Base-by-base conservation (phyloP, 1,140 invertebrate species). In the Heliothis virescens region DNA sequence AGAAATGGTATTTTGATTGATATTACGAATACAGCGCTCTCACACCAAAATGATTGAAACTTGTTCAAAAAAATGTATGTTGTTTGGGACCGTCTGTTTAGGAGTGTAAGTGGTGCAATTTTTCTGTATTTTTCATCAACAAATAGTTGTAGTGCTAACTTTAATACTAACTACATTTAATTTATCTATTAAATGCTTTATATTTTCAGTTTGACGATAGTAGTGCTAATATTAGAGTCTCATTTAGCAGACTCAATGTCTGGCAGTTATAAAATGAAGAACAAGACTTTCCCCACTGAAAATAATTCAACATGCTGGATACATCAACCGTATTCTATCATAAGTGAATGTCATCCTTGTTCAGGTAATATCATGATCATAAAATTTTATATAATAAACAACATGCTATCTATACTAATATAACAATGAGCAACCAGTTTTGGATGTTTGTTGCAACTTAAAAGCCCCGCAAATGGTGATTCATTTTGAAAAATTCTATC, bases 271-370 rank as follows among this genome's bases (percentile, higher is more conserved):
- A 94, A 94, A 81, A 91, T 95, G 85, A 94, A 88, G 87, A 95
- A 93, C 78, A 96, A 95, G 88, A 95, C 95, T 55, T 96, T 96
- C 85, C 92, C 97, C 47, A 96, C 97, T 15, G 97, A 97, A 89
- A 97, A 97, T 76, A 97, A 97, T 89, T 97, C 97, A 2, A 97
- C 96, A 29, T 98, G 97, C 91, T 96, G 96, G 95, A 92, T 96
- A 26, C 96, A 96, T 85, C 97, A 98, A 89, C 94, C 96, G 16
- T 97, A 96, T 85, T 95, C 96, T 72, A 93, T 98, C 41, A 93
- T 97, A 16, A 96, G 96, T 79, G 96, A 97, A 90, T 98, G 97
- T 88, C 96, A 97, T 94, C 97, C 97, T 11, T 98, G 98, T 90
- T 96, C 96, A 87, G 96, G 96, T 96, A 73, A 26, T 34, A 72